Evolutionary conservation across 2,797 vertebrate species (phyloP).

Genomic region (Hybognathus amarus): DNA sequence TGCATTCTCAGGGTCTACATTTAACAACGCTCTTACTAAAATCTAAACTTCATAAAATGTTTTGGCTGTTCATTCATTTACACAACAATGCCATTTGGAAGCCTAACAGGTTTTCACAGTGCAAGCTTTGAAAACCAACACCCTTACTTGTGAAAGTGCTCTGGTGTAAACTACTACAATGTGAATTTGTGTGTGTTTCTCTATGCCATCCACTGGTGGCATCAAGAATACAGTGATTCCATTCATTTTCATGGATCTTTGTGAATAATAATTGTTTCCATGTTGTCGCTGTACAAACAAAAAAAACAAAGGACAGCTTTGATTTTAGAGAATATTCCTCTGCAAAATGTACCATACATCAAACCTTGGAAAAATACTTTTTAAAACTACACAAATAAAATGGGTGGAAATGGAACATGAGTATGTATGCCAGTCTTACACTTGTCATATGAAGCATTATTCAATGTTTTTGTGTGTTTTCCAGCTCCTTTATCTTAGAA

Average conservation of each 20-base stretch:
- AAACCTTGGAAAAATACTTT: background rate
- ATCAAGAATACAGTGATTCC: no score
- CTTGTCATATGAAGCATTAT: background rate
- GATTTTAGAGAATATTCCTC: no score
- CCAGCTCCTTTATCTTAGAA: conserved; percentile 92
- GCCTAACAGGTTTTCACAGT: no score
- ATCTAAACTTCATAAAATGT: background rate
- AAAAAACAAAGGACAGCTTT: no score
- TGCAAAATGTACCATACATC: background rate
- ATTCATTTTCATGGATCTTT: no score
- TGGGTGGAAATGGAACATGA: background rate
- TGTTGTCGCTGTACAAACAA: rapidly evolving
- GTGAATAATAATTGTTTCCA: no score
- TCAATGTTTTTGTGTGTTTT: conserved; percentile 18
- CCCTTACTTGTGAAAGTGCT: no score
- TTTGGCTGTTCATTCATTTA: no score
- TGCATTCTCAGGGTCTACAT: background rate
- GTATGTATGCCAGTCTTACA: background rate
- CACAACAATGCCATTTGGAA: no score
- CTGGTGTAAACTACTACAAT: background rate
- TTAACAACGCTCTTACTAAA: background rate
- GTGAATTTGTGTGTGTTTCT: background rate
- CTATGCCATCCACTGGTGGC: no score
- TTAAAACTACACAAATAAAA: background rate
- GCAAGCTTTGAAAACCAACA: background rate